Evolutionary conservation across 2,888 invertebrate species (phyloP).

Genomic region (Nephrocerus scutellatus): DNA sequence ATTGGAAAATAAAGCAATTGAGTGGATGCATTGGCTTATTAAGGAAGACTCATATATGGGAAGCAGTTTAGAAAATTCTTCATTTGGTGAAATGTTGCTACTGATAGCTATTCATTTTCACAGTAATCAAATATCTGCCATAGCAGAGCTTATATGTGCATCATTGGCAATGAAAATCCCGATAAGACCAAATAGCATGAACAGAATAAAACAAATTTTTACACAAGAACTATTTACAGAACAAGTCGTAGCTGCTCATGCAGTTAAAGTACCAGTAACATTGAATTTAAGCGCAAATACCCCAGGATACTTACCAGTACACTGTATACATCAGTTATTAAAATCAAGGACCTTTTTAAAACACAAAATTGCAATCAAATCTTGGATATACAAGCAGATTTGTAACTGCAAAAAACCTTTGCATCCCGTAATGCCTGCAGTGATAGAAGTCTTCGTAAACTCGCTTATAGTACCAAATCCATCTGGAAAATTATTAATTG

Average conservation of each 20-base stretch:
- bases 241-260: slow-evolving; percentile 92
- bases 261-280: slow-evolving; percentile 93
- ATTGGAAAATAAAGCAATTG: slow-evolving; percentile 78
- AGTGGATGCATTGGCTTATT: slow-evolving; percentile 92
- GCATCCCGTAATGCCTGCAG: slow-evolving; percentile 85
- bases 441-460: slow-evolving; percentile 92
- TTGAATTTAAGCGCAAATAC: slow-evolving; percentile 79
- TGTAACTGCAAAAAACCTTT: slow-evolving; percentile 82
- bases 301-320: slow-evolving; percentile 87
- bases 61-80: slow-evolving; percentile 76
- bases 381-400: slow-evolving; percentile 93
- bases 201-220: slow-evolving; percentile 86
- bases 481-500: slow-evolving; percentile 48
- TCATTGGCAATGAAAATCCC: slow-evolving; percentile 93
- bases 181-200: slow-evolving; percentile 74
- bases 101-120: slow-evolving; percentile 96
- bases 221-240: slow-evolving; percentile 96
- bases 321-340: slow-evolving; percentile 91
- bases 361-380: slow-evolving; percentile 91
- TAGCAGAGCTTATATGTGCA: slow-evolving; percentile 88
- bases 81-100: slow-evolving; percentile 92
- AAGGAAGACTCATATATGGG: slow-evolving; percentile 85
- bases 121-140: slow-evolving; percentile 86
- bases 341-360: slow-evolving; percentile 93
- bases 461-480: slow-evolving; percentile 69